Conservation (phyloP, 2,888 invertebrate species). For the Eumacrocentrus americanus region DNA sequence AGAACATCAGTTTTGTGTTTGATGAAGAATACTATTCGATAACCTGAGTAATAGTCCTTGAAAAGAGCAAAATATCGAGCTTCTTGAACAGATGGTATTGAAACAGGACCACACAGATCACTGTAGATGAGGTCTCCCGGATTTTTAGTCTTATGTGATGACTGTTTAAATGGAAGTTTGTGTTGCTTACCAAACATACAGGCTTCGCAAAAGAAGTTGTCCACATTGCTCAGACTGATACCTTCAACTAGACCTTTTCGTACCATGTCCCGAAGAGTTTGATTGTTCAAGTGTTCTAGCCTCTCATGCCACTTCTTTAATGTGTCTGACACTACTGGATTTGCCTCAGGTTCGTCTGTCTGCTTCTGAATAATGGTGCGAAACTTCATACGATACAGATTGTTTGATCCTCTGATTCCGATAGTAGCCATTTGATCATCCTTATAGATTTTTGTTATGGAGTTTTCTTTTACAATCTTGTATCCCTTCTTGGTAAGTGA, state of each 20-base stretch:
- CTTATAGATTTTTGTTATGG: conserved; percentile 5
- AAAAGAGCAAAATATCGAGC: conserved; percentile 29
- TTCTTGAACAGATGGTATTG: conserved; percentile 22
- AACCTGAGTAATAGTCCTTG: conserved; percentile 33
- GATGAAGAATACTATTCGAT: conserved; percentile 29
- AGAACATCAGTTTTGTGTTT: conserved; percentile 31
- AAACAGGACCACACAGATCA: conserved; percentile 34
- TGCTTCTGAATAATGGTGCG: too few relatives aligned
- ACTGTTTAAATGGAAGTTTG: conserved; percentile 18
- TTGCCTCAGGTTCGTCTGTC: background rate
- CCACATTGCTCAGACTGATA: conserved; percentile 5
- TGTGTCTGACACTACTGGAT: background rate
- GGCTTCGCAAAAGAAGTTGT: conserved; percentile 25
- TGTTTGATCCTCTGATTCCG: conserved; percentile 5
- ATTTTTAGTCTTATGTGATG: background rate
- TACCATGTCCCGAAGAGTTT: conserved; percentile 7
- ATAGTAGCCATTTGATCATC: background rate
- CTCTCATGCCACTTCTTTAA: conserved; percentile 24
- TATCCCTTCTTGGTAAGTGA: background rate
- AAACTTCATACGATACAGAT: too few relatives aligned
- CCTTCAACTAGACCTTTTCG: conserved; percentile 14
- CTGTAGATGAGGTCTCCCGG: conserved; percentile 32
- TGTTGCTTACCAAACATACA: conserved; percentile 31
- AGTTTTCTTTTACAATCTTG: conserved; percentile 14
- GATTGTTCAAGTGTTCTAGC: conserved; percentile 17